Evolutionary conservation across 2,797 vertebrate genomes (phyloP).

Genomic region (Netta rufina): DNA sequence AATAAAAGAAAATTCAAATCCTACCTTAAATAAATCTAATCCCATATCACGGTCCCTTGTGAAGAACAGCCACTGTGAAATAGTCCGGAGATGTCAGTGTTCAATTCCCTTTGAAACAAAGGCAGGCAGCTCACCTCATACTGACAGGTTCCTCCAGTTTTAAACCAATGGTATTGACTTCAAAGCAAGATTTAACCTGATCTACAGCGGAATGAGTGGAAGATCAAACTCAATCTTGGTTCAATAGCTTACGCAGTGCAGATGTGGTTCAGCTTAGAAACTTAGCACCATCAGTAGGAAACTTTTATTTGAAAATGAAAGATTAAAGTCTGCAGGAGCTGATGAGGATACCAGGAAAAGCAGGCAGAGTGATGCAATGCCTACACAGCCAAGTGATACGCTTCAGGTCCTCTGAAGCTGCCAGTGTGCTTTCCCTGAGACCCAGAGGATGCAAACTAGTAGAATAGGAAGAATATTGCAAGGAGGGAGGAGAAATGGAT

Average conservation of each 20-base stretch:
- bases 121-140: not conserved
- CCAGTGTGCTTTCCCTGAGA: not conserved
- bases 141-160: not conserved
- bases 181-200: constrained; percentile 15
- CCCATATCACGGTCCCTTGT: not conserved
- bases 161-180: not conserved
- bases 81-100: not conserved
- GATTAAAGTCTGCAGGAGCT: not conserved
- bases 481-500: not conserved
- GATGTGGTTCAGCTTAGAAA: not conserved
- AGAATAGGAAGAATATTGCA: not conserved
- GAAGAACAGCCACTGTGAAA: not conserved
- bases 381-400: not conserved
- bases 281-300: not conserved
- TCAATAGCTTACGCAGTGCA: not conserved
- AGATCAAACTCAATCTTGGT: not conserved
- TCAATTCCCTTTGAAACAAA: constrained; percentile 27
- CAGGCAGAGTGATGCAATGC: not conserved
- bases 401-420: not conserved
- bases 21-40: constrained; percentile 41
- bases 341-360: not conserved
- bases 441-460: not conserved
- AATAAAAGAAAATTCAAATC: not conserved
- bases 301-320: not conserved
- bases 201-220: not conserved